phyloP scores from a whole-genome alignment of 2,888 invertebrate species.

The Ichneumoninae sp. region DNA sequence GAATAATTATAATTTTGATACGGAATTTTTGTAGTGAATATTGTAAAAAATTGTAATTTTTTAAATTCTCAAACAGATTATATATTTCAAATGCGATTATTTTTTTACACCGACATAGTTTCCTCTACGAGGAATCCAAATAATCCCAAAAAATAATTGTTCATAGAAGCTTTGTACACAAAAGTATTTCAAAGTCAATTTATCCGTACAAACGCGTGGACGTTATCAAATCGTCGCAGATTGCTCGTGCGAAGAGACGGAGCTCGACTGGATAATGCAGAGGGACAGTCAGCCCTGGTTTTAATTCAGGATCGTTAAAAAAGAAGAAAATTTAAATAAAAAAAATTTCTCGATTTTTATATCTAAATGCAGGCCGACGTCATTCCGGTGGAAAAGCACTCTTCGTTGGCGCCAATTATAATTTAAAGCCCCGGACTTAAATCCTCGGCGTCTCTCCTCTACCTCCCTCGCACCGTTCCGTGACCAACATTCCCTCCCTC shows the following conservation, averaged over 20 bases:
- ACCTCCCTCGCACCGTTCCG: neutral
- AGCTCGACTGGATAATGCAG: constrained; percentile 3
- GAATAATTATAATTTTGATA: too few relatives aligned
- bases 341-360: constrained; percentile 19
- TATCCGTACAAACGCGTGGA: neutral
- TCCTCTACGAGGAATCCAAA: too few relatives aligned
- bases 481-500: neutral
- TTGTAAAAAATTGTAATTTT: too few relatives aligned
- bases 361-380: constrained; percentile 16
- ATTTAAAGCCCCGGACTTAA: constrained; percentile 42
- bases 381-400: constrained; percentile 5
- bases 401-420: constrained; percentile 52
- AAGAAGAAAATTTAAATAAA: neutral
- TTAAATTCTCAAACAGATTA: too few relatives aligned
- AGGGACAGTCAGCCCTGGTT: neutral
- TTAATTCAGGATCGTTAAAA: neutral
- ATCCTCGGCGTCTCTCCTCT: constrained; percentile 17
- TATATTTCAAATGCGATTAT: too few relatives aligned
- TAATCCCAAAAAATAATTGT: too few relatives aligned
- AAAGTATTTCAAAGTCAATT: neutral
- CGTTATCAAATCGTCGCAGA: neutral
- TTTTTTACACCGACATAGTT: too few relatives aligned
- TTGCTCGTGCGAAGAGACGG: neutral
- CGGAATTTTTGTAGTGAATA: too few relatives aligned
- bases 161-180: too few relatives aligned